Conservation (phyloP, 2,797 vertebrate species). For the Peromyscus aztecus region DNA sequence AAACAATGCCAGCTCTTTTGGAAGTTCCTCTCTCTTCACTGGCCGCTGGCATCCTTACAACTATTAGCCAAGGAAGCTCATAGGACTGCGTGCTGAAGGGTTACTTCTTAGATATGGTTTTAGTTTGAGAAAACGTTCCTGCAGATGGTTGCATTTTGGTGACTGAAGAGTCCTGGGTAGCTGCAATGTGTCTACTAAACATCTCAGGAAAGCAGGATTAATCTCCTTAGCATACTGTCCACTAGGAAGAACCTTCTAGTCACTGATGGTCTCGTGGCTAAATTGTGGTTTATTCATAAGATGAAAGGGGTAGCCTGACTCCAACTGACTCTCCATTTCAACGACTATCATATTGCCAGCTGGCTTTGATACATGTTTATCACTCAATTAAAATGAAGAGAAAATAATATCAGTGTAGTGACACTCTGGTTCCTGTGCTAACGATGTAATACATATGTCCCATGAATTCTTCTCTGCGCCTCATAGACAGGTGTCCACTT, state of each 20-base stretch:
- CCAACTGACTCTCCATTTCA: not conserved
- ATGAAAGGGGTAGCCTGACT: not conserved
- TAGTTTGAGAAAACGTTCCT: conserved; percentile 35
- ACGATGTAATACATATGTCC: not conserved
- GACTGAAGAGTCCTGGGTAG: not conserved
- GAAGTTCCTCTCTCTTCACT: conserved; percentile 4
- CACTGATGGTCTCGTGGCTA: not conserved
- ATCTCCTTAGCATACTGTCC: not conserved
- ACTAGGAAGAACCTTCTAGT: not conserved
- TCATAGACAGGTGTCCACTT: not conserved
- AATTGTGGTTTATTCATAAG: not conserved
- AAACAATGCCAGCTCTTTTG: not conserved
- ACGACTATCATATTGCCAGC: not conserved
- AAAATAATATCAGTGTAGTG: not conserved
- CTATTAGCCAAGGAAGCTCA: conserved; percentile 32
- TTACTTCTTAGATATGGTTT: conserved; percentile 13
- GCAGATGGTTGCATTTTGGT: not conserved
- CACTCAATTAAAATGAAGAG: conserved; percentile 41
- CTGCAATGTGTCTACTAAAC: not conserved
- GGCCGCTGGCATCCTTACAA: not conserved
- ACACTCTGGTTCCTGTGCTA: conserved; percentile 28
- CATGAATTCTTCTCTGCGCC: not conserved
- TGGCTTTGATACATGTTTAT: not conserved
- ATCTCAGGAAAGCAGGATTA: not conserved
- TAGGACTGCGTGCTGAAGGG: not conserved